phyloP scores from a whole-genome alignment of 2,113 vertebrate species.

The Anguilla japonica region DNA sequence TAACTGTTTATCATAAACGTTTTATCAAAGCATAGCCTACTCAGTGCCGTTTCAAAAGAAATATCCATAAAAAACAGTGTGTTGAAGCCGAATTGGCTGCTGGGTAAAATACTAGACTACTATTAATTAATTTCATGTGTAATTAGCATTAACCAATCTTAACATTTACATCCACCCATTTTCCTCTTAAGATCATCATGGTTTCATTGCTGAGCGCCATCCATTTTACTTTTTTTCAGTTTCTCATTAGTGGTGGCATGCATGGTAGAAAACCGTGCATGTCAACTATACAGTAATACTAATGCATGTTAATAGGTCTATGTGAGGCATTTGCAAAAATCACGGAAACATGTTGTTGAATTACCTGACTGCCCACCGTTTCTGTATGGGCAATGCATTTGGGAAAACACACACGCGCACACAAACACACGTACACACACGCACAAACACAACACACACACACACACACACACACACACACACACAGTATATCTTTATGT shows the following conservation, averaged over 20 bases:
- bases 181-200: not conserved
- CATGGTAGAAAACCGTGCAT: not conserved
- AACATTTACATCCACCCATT: not conserved
- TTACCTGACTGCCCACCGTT: not conserved
- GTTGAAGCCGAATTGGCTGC: slow-evolving; percentile 64
- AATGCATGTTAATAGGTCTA: not conserved
- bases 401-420: not conserved
- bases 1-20: not conserved
- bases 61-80: slow-evolving; percentile 46
- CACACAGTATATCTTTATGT: no score
- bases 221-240: slow-evolving; percentile 18
- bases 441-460: no score
- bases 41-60: slow-evolving; percentile 8
- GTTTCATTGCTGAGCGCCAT: not conserved
- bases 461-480: no score
- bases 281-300: not conserved
- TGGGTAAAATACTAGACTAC: slow-evolving; percentile 47
- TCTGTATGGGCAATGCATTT: not conserved
- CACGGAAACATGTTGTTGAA: not conserved
- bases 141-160: slow-evolving; percentile 35
- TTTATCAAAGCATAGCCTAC: not conserved
- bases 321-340: not conserved
- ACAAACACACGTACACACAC: no score
- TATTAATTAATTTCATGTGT: slow-evolving; percentile 1
- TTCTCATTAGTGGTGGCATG: slow-evolving; percentile 3